Evolutionary conservation across 2,797 vertebrate species (phyloP), one percentile per base, ranked within the genome.

Genomic region (Eremophila alpestris): DNA sequence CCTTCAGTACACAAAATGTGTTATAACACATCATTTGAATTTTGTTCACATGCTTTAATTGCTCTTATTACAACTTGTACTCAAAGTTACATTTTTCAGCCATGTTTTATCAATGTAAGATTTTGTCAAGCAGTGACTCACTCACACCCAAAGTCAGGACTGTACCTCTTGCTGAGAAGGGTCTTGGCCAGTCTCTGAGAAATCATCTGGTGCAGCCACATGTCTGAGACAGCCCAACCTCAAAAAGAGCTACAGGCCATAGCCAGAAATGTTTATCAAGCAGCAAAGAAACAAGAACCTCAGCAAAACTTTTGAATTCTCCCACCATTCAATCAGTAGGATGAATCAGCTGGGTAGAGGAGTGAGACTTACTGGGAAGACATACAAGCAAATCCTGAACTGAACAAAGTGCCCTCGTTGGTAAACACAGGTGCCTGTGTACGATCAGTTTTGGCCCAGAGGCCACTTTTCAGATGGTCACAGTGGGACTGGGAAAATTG

Each of bases 341-440:
- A 69, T 48, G 19, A 80, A 65, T 40, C 48, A 45, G 13, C 7
- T 26, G n/a, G 8, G 36, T 36, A 36, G 36, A 36, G 36, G 36
- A 36, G 20, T 43, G 22, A 59, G 26, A 58, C 30, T 34, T 62
- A 70, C 8, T 26, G 14, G 32, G 12, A 69, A 69, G n/a, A 43
- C 17, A 18, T 46, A 6, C 3, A 43, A 76, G 51, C 23, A 87
- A 65, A 75, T 20, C 15, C 21, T 78, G 62, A 89, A 79, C 58
- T 1, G 4, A 74, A 20, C 24, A 12, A 78, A 52, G 13, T 26
- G 4, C 2, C 10, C 9, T 29, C 1, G 1, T 6, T 2, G 3
- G 30, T 64, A 45, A 71, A 54, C 38, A 21, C 0, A 3, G 6
- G 10, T 0, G 1, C 26, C 18, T 45, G 11, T 30, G 13, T 1